A percentile compares a stretch with the other conserved stretches of the same genome.
Conservation (phyloP, 2,888 invertebrate species). For the Sussaba pulchella region DNA sequence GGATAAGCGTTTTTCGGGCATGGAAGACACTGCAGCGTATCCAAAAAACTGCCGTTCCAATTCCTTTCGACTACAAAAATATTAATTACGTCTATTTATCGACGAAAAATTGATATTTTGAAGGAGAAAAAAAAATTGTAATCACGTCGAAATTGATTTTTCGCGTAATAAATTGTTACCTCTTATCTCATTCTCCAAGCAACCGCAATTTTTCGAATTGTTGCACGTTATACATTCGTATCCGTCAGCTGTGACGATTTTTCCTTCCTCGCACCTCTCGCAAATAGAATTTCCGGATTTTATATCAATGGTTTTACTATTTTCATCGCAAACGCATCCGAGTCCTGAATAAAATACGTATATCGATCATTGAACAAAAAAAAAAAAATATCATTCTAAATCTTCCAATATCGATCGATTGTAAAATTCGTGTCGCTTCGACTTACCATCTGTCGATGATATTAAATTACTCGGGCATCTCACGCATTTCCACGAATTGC, state of each 20-base stretch:
- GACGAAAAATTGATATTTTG: background rate
- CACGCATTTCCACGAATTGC: slow-evolving; percentile 84
- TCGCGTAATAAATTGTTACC: slow-evolving; percentile 72
- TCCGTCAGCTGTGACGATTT: slow-evolving; percentile 80
- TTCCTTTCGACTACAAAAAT: slow-evolving; percentile 83
- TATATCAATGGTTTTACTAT: slow-evolving; percentile 77
- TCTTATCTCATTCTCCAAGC: slow-evolving; percentile 78
- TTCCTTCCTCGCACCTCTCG: slow-evolving; percentile 76
- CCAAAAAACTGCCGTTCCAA: slow-evolving; percentile 80
- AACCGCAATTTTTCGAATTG: slow-evolving; percentile 72
- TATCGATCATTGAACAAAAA: slow-evolving; percentile 2
- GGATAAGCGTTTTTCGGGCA: slow-evolving; percentile 83
- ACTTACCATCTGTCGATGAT: slow-evolving; percentile 83
- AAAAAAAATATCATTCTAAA: too few species aligned
- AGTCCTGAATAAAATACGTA: slow-evolving; percentile 81
- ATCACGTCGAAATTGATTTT: background rate
- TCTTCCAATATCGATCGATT: background rate
- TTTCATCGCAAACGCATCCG: slow-evolving; percentile 84
- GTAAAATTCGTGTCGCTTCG: background rate
- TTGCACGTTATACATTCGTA: slow-evolving; percentile 80
- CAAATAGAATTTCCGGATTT: slow-evolving; percentile 78
- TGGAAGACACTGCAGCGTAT: slow-evolving; percentile 81
- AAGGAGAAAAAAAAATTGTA: background rate
- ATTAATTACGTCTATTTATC: slow-evolving; percentile 16
- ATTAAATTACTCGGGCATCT: slow-evolving; percentile 83